Base-by-base conservation (phyloP, 2,797 vertebrate species). In the Sebastes nivosus region DNA sequence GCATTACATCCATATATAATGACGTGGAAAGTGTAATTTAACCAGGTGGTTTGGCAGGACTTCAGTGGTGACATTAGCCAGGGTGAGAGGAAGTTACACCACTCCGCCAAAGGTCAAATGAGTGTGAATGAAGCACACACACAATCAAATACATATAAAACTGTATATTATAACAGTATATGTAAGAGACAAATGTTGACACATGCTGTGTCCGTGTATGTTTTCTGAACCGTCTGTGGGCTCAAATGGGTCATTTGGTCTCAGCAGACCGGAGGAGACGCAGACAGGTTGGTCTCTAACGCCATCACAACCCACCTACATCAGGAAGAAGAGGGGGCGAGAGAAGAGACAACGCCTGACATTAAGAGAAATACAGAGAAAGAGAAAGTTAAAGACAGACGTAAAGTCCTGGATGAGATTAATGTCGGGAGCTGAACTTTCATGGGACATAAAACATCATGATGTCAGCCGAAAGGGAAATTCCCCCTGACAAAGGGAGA, bases 221-320 rank as follows among this genome's bases (percentile, higher is more conserved):
- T 86, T 72, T 85, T 75, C 11, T 72, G 29, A 63, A 25, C 36
- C 7, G 67, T 85, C 76, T 82, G 11, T 42, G 9, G 71, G 60
- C 30, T 89, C 32, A 79, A 42, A 81, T 66, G 82, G 81, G 18
- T 83, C 74, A 72, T 87, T 88, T 88, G 68, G 57, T 22, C 7
- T 75, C 77, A 84, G 75, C 86, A 89, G 88, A 92, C 91, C 71
- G 20, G 75, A 84, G 25, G 30, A 83, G 67, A 78, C 67, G 55
- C 65, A 88, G 71, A 89, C 88, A 73, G 38, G 77, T 80, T 68
- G 72, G 67, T 22, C 55, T 87, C 72, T 8, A 32, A 84, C 66
- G 71, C 64, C 71, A 74, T 88, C 64, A 42, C 32, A 78, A 46
- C 63, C 83, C 84, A 87, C 90, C 84, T 85, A 87, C 76, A 18